Conservation (phyloP, 2,797 vertebrate genomes). For the Rhinoraja longicauda region DNA sequence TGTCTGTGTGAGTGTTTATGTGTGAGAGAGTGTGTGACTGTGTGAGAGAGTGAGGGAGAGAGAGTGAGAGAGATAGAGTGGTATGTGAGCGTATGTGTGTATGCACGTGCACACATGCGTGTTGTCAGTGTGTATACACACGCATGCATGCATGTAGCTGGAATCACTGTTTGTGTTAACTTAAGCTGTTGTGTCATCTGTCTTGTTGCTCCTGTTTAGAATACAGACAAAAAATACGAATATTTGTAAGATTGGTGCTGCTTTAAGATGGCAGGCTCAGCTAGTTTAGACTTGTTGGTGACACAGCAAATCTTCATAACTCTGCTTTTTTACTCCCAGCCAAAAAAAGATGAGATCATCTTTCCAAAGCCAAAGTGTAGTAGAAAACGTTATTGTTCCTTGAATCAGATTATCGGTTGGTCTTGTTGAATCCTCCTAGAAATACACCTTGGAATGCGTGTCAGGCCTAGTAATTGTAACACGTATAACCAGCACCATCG, state of each 20-base stretch:
- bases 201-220: background rate
- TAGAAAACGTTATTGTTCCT: background rate
- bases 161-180: background rate
- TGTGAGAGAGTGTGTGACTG: no score
- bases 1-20: no score
- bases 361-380: background rate
- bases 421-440: background rate
- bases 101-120: no score
- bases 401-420: background rate
- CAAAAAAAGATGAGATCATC: background rate
- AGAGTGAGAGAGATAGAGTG: no score
- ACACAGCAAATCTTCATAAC: background rate
- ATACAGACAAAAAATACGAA: background rate
- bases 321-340: background rate
- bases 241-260: background rate
- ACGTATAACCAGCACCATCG: no score
- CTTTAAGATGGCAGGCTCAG: background rate
- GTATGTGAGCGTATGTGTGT: no score
- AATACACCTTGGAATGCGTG: background rate
- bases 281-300: background rate
- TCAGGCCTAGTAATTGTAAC: background rate
- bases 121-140: background rate
- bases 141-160: background rate
- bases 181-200: constrained; percentile 13
- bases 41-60: no score